Base-by-base conservation (phyloP, 2,888 invertebrate genomes). In the Euproctis similis region DNA sequence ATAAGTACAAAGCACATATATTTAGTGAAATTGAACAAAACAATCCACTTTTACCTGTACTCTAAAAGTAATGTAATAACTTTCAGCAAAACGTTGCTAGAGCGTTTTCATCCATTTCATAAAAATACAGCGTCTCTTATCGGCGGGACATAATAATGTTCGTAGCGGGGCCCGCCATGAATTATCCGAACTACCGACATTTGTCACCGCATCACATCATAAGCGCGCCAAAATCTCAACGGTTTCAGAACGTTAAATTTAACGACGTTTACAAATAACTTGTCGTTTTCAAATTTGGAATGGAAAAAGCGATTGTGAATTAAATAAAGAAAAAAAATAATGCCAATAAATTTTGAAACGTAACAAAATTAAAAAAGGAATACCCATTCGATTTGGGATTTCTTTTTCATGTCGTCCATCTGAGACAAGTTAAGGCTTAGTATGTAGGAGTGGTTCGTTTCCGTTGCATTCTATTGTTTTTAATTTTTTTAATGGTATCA, bases 191-290 rank as follows among this genome's bases (percentile, higher is more conserved):
- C 57, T 56, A 51, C 50, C 34, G 35, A 40, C 51, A 63, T 73
- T 66, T 65, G 62, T 74, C 71, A 69, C 44, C 44, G 52, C 59
- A 54, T 61, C 69, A 61, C 61, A 57, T 66, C 65, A 63, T 64
- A 64, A 55, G 48, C 43, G 39, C 42, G 39, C 9, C 12, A 13
- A 9, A 28, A 32, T 17, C 32, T 33, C 28, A 26, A 34, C 32
- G 39, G 42, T 39, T 38, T 30, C 41, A 39, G 39, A 37, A 45
- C 30, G 37, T 39, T 34, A 49, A 36, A 32, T 39, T 36, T 44
- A 29, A 21, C 8, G 35, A 24, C 24, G 34, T n/a, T 34, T 22
- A 32, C 21, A 28, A 28, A n/a, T n/a, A n/a, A n/a, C n/a, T n/a
- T 21, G 25, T 31, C 12, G 22, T 31, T 31, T 31, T 31, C 17